A percentile compares a stretch with the other conserved stretches of the same genome.
phyloP scores from a whole-genome alignment of 2,888 invertebrate genomes.

The Leptodirus hochenwartii region DNA sequence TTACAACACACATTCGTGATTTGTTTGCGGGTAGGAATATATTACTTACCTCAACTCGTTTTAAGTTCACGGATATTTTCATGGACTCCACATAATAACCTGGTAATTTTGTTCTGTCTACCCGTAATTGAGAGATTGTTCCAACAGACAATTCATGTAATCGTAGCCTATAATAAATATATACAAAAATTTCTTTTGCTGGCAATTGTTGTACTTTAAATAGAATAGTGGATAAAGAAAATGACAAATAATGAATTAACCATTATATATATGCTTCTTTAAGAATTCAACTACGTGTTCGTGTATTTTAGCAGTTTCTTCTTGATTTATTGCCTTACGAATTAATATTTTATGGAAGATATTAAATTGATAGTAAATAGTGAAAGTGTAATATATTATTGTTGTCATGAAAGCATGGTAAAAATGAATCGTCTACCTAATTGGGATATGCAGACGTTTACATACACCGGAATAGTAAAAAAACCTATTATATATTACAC shows the following conservation, averaged over 20 bases:
- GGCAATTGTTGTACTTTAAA: not conserved
- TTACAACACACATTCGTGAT: no score
- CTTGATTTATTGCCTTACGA: no score
- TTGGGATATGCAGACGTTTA: no score
- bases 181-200: constrained; percentile 2
- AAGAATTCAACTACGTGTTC: not conserved
- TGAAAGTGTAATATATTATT: no score
- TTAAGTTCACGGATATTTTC: constrained; percentile 20
- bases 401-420: no score
- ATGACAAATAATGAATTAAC: constrained; percentile 4
- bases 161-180: constrained; percentile 19
- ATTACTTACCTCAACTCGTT: constrained; percentile 11
- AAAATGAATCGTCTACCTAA: no score
- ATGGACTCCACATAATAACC: constrained; percentile 16
- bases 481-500: no score
- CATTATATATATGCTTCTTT: not conserved
- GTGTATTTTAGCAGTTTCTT: not conserved
- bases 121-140: constrained; percentile 16
- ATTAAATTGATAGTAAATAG: no score
- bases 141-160: constrained; percentile 21
- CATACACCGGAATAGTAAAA: no score
- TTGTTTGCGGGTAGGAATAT: not conserved
- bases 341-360: no score
- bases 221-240: not conserved
- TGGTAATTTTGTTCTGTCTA: constrained; percentile 13